Evolutionary conservation across 2,113 vertebrate genomes (phyloP), one percentile per base, ranked within the genome.

Genomic region (Taxidea taxus): DNA sequence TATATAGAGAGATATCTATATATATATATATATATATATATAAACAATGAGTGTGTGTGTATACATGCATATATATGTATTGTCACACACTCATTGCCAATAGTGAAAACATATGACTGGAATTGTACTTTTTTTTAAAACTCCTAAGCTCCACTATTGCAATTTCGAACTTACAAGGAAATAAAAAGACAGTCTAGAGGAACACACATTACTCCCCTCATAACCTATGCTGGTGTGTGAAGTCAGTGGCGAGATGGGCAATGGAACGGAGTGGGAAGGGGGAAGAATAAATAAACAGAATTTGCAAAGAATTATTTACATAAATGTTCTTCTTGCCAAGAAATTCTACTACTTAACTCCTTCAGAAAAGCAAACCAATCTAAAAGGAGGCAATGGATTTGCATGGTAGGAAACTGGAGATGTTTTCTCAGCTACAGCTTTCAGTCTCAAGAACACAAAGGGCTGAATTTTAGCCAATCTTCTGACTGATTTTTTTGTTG

Each of bases 231-330:
- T 56, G 39, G 13, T 31, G 9, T 51, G 11, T 8, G 2, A 42
- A 20, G 6, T 15, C 56, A 9, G 14, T 58, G 23, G 51, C 13
- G 87, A 11, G 8, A 89, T 7, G 4, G 3, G 37, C n/a, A 72
- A 25, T 10, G 14, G 44, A 66, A 37, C 8, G 4, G 4, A 6
- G 23, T 23, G 23, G 56, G 34, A 77, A 23, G 21, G 9, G 15
- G 13, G 31, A 72, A 88, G 82, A 72, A 78, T 49, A 93, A 54
- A 88, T 11, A 92, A 91, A 78, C 0, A 56, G 12, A 51, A 90
- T 68, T 80, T 97, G 27, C 72, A 96, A 97, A 82, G 16, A 87
- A 16, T 93, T 97, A 94, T 88, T 96, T 66, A 94, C 97, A 94
- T 80, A 85, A 94, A 93, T 1, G 15, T 31, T 97, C 15, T 34